These are phyloP conservation scores for Drosophila tropicalis DNA, from an alignment of 1,140 invertebrate genomes.

Conservation along the genomic window DNA sequence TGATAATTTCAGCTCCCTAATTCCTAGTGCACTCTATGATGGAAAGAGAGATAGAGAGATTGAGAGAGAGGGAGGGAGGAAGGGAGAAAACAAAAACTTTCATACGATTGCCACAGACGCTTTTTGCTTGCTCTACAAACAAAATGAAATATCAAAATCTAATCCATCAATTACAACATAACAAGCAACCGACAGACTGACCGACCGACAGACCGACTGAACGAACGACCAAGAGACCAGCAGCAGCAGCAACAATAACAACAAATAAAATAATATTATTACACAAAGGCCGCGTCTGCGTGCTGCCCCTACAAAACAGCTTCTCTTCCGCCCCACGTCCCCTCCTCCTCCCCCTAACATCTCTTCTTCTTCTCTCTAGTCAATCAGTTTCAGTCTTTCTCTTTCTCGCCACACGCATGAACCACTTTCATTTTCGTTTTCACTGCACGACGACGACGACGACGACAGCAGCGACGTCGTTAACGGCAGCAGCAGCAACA, in stretches of 20 bases:
- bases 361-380: background rate
- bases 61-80: too few species aligned
- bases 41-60: background rate
- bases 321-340: background rate
- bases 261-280: slow-evolving; percentile 47
- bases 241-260: slow-evolving; percentile 3
- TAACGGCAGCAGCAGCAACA: slow-evolving; percentile 33
- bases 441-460: slow-evolving; percentile 35
- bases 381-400: slow-evolving; percentile 12
- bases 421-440: slow-evolving; percentile 78
- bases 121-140: slow-evolving; percentile 20
- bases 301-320: slow-evolving; percentile 61
- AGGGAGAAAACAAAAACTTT: slow-evolving; percentile 20
- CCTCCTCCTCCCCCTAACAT: background rate
- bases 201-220: slow-evolving; percentile 14
- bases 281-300: slow-evolving; percentile 72
- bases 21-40: background rate
- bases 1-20: too few species aligned
- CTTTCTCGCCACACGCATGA: slow-evolving; percentile 44
- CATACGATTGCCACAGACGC: slow-evolving; percentile 24
- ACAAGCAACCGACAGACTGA: slow-evolving; percentile 24
- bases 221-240: background rate
- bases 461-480: slow-evolving; percentile 32
- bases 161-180: slow-evolving; percentile 77
- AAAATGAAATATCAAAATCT: slow-evolving; percentile 55